Base-by-base conservation (phyloP, 1,140 invertebrate genomes). In the Drosophila micromelanica region DNA sequence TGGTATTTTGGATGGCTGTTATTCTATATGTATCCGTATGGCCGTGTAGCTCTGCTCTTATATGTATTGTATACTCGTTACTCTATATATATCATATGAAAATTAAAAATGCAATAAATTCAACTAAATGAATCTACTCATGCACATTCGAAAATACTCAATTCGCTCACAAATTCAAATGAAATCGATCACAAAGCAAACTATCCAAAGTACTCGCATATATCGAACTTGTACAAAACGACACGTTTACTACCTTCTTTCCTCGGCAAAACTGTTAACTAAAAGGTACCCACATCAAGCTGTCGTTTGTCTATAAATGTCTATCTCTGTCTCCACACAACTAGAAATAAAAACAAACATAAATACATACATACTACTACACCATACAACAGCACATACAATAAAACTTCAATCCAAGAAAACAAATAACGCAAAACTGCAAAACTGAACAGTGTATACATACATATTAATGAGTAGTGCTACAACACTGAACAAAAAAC, bases 191-290 rank as follows among this genome's bases (percentile, higher is more conserved):
- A 23, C 27, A 5, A 68, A 73, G 17, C 52, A 80, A 65, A 77
- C 78, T 76, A 85, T 85, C 76, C 80, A 85, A 85, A 77, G 80
- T 80, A 82, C 80, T 84, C 84, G 86, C 78, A 85, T 79, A 75
- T 78, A 56, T 87, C 82, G 82, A 87, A 85, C 81, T 85, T 61
- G 80, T 85, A 85, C 81, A 90, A 93, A 94, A 94, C 94, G 94
- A 93, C 93, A 94, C 94, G 94, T 94, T 73, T 82, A 91, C 90
- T 86, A 90, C 90, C 94, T 94, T 94, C 85, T 87, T 87, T 87
- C 84, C 84, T 89, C 82, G 75, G 82, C 79, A 73, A 94, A 82
- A 92, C 85, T 90, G 93, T 76, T 82, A 70, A 93, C 94, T 93
- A 92, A 93, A 94, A 95, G 94, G 94, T 95, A 87, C 78, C 82